Evolutionary conservation across 64 coral and sea anemone genomes (phyloP).

Genomic region (Trachythela sp.): DNA sequence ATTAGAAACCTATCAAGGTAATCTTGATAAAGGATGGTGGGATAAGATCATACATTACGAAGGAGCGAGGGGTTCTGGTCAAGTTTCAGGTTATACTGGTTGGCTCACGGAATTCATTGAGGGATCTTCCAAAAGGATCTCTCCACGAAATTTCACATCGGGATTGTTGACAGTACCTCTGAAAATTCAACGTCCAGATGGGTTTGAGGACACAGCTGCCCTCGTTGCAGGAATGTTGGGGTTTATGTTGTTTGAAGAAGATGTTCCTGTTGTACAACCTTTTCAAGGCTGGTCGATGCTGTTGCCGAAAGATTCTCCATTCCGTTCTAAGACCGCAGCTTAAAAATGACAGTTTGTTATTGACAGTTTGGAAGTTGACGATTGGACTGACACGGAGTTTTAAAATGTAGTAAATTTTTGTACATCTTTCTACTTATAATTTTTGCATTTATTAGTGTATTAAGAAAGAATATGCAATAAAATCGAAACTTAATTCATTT

Average conservation of each 20-base stretch:
- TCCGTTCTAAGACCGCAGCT: not conserved
- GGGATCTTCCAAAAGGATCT: not conserved
- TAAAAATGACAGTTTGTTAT: too few species aligned
- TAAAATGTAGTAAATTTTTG: too few species aligned
- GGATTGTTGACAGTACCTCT: constrained; percentile 44
- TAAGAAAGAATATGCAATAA: too few species aligned
- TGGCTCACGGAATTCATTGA: constrained; percentile 60
- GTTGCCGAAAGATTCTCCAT: constrained; percentile 48
- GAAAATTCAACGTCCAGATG: not conserved
- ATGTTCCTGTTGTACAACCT: constrained; percentile 40
- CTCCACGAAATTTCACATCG: not conserved
- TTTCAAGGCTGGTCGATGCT: constrained; percentile 61
- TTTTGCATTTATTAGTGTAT: too few species aligned
- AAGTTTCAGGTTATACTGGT: not conserved
- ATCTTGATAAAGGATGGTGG: constrained; percentile 56
- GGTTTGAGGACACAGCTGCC: constrained; percentile 24
- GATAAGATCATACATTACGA: constrained; percentile 45
- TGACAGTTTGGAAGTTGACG: too few species aligned
- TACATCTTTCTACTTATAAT: too few species aligned
- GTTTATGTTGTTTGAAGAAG: constrained; percentile 22
- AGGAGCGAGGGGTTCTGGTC: not conserved
- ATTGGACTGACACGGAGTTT: too few species aligned
- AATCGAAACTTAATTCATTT: too few species aligned
- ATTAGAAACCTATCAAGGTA: not conserved
- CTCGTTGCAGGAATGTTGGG: constrained; percentile 63